Evolutionary conservation across 2,113 vertebrate species (phyloP).

Genomic region (Crypturellus undulatus): DNA sequence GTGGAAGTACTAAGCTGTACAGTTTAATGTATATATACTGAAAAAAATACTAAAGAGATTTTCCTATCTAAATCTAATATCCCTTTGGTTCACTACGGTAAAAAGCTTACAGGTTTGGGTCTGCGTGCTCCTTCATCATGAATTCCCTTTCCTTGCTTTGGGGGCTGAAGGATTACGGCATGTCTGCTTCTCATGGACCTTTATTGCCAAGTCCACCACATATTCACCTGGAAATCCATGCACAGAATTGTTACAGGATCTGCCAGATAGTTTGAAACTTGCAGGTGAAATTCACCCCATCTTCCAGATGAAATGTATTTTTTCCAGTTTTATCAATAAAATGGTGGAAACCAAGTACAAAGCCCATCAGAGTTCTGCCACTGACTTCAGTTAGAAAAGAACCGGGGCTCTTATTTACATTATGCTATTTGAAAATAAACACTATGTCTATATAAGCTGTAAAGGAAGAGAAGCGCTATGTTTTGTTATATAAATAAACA

Average conservation of each 20-base stretch:
- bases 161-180: background rate
- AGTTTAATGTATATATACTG: constrained; percentile 34
- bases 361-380: background rate
- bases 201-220: background rate
- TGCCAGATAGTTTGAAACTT: background rate
- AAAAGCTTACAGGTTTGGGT: background rate
- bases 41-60: constrained; percentile 22
- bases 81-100: background rate
- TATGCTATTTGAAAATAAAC: background rate
- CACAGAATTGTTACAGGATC: background rate
- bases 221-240: background rate
- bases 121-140: background rate
- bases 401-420: background rate
- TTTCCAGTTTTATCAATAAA: background rate
- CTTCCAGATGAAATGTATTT: background rate
- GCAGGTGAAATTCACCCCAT: background rate
- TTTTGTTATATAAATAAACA: background rate
- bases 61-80: background rate
- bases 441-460: background rate
- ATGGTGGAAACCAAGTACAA: background rate
- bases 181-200: background rate
- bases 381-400: background rate
- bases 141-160: background rate
- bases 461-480: constrained; percentile 14
- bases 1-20: constrained; percentile 51